Evolutionary conservation across 2,797 vertebrate genomes (phyloP).

Genomic region (Clarias platycephalus): DNA sequence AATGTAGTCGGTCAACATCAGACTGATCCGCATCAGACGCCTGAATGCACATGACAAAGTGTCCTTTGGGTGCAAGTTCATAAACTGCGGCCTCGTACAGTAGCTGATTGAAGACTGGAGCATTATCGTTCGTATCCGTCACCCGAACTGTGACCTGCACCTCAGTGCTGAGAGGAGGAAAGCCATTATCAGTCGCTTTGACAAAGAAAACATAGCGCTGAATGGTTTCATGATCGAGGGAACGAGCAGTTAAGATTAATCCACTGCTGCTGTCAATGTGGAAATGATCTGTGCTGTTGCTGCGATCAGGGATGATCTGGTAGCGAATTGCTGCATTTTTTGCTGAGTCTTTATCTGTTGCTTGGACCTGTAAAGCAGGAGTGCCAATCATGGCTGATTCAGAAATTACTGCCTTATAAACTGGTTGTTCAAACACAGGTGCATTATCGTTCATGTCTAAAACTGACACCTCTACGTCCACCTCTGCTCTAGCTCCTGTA

Average conservation of each 20-base stretch:
- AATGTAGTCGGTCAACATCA: slow-evolving; percentile 87
- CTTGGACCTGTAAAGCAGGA: slow-evolving; percentile 88
- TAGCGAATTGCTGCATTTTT: slow-evolving; percentile 88
- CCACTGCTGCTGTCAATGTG: slow-evolving; percentile 95
- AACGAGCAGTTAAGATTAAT: slow-evolving; percentile 90
- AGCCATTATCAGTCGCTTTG: slow-evolving; percentile 90
- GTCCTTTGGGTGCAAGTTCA: slow-evolving; percentile 89
- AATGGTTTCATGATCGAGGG: slow-evolving; percentile 88
- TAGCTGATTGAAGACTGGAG: slow-evolving; percentile 92
- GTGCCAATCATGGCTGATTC: slow-evolving; percentile 95
- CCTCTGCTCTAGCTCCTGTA: slow-evolving; percentile 91
- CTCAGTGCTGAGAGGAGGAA: slow-evolving; percentile 88
- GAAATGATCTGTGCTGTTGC: slow-evolving; percentile 94
- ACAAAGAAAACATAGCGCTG: slow-evolving; percentile 86
- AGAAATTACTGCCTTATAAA: slow-evolving; percentile 85
- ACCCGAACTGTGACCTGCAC: slow-evolving; percentile 85
- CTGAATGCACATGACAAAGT: slow-evolving; percentile 95
- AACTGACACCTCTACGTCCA: slow-evolving; percentile 85
- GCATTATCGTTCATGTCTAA: slow-evolving; percentile 92
- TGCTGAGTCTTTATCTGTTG: slow-evolving; percentile 87
- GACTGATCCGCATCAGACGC: slow-evolving; percentile 93
- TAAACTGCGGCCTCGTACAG: slow-evolving; percentile 95
- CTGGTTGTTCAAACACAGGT: slow-evolving; percentile 84
- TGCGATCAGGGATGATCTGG: slow-evolving; percentile 88
- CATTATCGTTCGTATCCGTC: slow-evolving; percentile 93